Conservation (phyloP, 2,113 vertebrate genomes). For the Lanius collurio region DNA sequence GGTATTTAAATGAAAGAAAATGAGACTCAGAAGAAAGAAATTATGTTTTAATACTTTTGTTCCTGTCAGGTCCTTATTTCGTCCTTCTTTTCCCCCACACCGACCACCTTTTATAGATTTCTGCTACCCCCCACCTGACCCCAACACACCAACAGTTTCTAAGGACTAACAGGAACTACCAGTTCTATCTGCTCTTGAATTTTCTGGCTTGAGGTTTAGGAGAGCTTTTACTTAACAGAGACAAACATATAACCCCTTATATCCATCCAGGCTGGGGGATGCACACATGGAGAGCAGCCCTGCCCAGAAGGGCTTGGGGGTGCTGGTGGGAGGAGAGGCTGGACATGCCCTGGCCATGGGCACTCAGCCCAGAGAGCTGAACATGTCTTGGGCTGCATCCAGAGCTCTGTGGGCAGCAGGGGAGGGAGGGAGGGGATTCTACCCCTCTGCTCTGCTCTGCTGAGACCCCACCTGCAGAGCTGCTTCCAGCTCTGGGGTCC, state of each 20-base stretch:
- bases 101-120: background rate
- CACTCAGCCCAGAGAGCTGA: background rate
- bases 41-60: background rate
- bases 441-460: background rate
- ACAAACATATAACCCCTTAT: background rate
- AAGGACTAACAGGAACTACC: background rate
- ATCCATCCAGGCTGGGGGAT: background rate
- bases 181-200: background rate
- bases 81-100: background rate
- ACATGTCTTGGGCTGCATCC: background rate
- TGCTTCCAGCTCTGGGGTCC: background rate
- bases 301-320: background rate
- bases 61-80: background rate
- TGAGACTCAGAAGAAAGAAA: background rate
- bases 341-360: fast-evolving
- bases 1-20: background rate
- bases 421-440: background rate
- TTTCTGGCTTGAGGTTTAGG: background rate
- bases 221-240: background rate
- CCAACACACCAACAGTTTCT: background rate
- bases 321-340: background rate
- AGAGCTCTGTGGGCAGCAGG: background rate
- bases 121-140: background rate
- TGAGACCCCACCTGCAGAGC: background rate
- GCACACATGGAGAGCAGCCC: background rate